Evolutionary conservation across 2,797 vertebrate species (phyloP).

Genomic region (Microctenopoma lineatum): DNA sequence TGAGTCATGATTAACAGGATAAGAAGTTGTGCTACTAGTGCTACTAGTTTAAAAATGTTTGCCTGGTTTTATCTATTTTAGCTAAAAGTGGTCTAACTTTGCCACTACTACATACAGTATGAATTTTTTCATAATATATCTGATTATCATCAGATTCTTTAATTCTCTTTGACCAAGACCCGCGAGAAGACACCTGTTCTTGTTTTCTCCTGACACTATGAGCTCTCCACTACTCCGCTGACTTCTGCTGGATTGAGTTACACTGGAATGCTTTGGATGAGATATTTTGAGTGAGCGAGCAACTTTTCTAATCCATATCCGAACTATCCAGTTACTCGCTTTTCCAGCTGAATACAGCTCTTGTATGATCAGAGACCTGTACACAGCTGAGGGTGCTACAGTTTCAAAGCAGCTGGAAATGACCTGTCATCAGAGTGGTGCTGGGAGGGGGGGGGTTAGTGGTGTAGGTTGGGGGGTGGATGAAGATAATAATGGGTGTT

Average conservation of each 20-base stretch:
- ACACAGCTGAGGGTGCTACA: slow-evolving; percentile 69
- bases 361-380: slow-evolving; percentile 72
- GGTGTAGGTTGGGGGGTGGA: no score
- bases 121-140: no score
- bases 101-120: no score
- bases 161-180: slow-evolving; percentile 10
- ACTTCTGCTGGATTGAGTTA: slow-evolving; percentile 60
- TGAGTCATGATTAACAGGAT: no score
- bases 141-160: neutral
- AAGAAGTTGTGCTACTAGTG: no score
- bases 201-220: slow-evolving; percentile 47
- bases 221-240: slow-evolving; percentile 33
- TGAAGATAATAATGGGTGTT: slow-evolving; percentile 68
- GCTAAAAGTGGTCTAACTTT: no score
- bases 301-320: slow-evolving; percentile 65
- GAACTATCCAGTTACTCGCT: slow-evolving; percentile 56
- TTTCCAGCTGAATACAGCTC: slow-evolving; percentile 68
- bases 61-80: no score
- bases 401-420: slow-evolving; percentile 80
- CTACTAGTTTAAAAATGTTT: no score
- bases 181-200: slow-evolving; percentile 62
- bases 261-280: slow-evolving; percentile 70
- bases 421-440: slow-evolving; percentile 65
- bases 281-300: slow-evolving; percentile 54
- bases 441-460: neutral